phyloP scores from a whole-genome alignment of 2,797 vertebrate genomes.

The Spizella passerina region DNA sequence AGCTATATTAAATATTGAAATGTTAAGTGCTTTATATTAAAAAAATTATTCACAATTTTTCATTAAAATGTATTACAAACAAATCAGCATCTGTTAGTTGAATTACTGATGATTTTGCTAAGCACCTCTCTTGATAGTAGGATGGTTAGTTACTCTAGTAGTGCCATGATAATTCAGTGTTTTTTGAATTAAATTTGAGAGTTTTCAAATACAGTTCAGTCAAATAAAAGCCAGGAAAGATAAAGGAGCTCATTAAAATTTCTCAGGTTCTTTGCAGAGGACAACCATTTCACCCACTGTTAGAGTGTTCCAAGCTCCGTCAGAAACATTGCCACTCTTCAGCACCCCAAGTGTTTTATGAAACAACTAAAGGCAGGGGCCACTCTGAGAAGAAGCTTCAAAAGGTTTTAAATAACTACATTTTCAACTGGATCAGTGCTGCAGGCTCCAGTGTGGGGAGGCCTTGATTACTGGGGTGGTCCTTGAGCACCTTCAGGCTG shows the following conservation, averaged over 20 bases:
- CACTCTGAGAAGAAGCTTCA: not conserved
- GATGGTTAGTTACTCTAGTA: not conserved
- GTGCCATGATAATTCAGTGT: not conserved
- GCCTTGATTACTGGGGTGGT: rapidly evolving
- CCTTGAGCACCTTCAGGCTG: rapidly evolving
- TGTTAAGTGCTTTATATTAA: not conserved
- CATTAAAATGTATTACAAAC: not conserved
- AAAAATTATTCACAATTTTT: not conserved
- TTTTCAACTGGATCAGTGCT: not conserved
- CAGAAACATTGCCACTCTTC: not conserved
- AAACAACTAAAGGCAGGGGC: not conserved
- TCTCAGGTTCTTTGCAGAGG: not conserved
- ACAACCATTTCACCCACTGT: not conserved
- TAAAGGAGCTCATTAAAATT: not conserved
- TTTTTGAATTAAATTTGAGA: not conserved
- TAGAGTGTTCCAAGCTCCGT: rapidly evolving
- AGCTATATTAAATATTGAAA: not conserved
- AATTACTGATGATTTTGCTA: not conserved
- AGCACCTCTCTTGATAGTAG: not conserved
- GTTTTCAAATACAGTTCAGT: not conserved
- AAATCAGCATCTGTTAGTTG: not conserved
- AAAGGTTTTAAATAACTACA: not conserved
- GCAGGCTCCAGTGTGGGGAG: rapidly evolving
- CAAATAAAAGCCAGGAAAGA: not conserved
- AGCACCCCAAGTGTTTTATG: not conserved